Evolutionary conservation across 2,797 vertebrate species (phyloP).

Genomic region (Gymnoscopelus braueri): DNA sequence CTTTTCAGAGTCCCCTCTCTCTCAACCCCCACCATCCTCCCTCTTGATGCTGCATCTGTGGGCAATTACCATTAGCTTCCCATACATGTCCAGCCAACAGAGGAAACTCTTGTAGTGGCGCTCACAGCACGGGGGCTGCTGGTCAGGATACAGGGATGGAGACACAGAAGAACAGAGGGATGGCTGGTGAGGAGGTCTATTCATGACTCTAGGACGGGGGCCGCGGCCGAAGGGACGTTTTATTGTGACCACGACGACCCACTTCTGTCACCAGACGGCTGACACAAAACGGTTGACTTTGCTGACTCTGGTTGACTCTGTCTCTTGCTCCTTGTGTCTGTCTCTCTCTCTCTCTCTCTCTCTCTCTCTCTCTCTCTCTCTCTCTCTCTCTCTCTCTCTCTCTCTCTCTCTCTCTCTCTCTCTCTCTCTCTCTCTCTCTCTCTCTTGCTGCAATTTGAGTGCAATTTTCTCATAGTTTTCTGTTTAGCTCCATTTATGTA

Average conservation of each 20-base stretch:
- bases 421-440: neutral
- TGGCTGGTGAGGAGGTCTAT: slow-evolving; percentile 59
- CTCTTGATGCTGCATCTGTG: slow-evolving; percentile 73
- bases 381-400: neutral
- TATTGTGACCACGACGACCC: slow-evolving; percentile 52
- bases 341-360: slow-evolving; percentile 21
- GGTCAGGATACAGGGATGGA: slow-evolving; percentile 50
- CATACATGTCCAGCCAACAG: slow-evolving; percentile 76
- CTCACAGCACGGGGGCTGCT: slow-evolving; percentile 60
- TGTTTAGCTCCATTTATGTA: too few relatives aligned
- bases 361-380: slow-evolving; percentile 1
- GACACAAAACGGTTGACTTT: slow-evolving; percentile 52
- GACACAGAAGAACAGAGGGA: slow-evolving; percentile 47
- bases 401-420: neutral
- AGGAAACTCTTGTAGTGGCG: slow-evolving; percentile 78
- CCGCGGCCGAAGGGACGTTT: slow-evolving; percentile 52
- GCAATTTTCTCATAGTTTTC: too few relatives aligned
- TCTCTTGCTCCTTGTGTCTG: slow-evolving; percentile 10
- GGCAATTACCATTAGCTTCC: slow-evolving; percentile 73
- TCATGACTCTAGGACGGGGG: slow-evolving; percentile 56
- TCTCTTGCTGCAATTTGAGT: too few relatives aligned
- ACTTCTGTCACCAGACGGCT: slow-evolving; percentile 55
- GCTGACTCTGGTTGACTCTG: slow-evolving; percentile 21
- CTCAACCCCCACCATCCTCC: slow-evolving; percentile 28
- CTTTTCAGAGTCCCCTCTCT: slow-evolving; percentile 45